phyloP scores from a whole-genome alignment of 37 sponge, comb jelly and placozoan species.

The Crambe crambe region DNA sequence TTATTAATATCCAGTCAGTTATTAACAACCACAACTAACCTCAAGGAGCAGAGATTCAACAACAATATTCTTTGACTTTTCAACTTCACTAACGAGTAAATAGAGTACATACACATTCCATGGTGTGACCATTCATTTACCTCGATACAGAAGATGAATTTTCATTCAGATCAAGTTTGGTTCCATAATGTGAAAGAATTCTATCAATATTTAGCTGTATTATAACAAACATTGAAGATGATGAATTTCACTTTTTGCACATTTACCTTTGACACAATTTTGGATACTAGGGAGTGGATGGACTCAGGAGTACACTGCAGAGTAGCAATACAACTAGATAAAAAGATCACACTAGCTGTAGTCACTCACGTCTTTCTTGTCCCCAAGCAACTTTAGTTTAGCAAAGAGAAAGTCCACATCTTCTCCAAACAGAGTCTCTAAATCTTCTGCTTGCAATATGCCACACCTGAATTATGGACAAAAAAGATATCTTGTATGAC shows the following conservation, averaged over 20 bases:
- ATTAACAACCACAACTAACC: slow-evolving; percentile 14
- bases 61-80: slow-evolving; percentile 42
- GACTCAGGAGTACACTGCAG: neutral
- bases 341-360: slow-evolving; percentile 2
- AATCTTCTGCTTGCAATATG: slow-evolving; percentile 10
- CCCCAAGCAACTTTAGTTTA: slow-evolving; percentile 21
- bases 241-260: neutral
- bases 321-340: too few species aligned
- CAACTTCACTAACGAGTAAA: slow-evolving; percentile 78
- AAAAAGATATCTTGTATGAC: neutral
- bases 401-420: slow-evolving; percentile 59
- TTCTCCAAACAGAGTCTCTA: slow-evolving; percentile 41
- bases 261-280: slow-evolving; percentile 41
- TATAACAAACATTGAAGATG: neutral
- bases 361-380: slow-evolving; percentile 36
- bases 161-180: slow-evolving; percentile 53
- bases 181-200: slow-evolving; percentile 54
- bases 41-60: slow-evolving; percentile 46
- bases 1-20: neutral
- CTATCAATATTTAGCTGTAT: slow-evolving; percentile 50
- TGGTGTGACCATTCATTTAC: too few species aligned
- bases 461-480: slow-evolving; percentile 25
- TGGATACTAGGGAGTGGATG: slow-evolving; percentile 17
- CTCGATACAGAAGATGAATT: slow-evolving; percentile 30
- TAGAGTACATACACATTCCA: too few species aligned